Evolutionary conservation across 2,797 vertebrate genomes (phyloP).

Genomic region (Octomys mimax): DNA sequence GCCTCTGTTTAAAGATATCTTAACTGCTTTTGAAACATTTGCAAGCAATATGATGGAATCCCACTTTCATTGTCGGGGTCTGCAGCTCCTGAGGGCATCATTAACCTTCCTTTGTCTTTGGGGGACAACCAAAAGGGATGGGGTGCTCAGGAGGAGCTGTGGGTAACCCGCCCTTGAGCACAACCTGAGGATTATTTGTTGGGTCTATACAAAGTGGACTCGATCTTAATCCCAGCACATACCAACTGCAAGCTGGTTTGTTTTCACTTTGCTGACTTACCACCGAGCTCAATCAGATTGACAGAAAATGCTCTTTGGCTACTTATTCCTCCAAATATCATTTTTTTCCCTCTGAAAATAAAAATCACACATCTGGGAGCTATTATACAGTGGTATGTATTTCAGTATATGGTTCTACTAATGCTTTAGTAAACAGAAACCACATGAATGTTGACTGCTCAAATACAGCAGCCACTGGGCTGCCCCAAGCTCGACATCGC

Average conservation of each 20-base stretch:
- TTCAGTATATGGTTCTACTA: constrained; percentile 85
- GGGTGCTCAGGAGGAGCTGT: background rate
- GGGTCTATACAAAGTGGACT: constrained; percentile 47
- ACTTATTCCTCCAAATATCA: constrained; percentile 75
- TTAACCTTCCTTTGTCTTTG: background rate
- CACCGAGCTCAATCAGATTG: constrained; percentile 66
- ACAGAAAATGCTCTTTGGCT: constrained; percentile 62
- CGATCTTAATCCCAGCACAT: constrained; percentile 19
- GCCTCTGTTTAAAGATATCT: background rate
- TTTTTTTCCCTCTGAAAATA: constrained; percentile 65
- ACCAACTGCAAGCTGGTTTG: constrained; percentile 31
- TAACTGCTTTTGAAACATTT: constrained; percentile 14
- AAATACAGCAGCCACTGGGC: constrained; percentile 66
- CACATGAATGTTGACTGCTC: constrained; percentile 76
- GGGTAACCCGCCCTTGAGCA: constrained; percentile 13
- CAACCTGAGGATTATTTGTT: background rate
- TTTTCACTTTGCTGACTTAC: constrained; percentile 66
- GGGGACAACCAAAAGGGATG: background rate
- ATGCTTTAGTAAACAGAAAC: constrained; percentile 85
- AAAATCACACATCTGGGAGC: constrained; percentile 82
- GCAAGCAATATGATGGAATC: background rate
- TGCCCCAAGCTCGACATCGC: constrained; percentile 52
- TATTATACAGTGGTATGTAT: constrained; percentile 76
- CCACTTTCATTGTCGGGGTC: background rate
- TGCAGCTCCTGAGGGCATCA: background rate